Evolutionary conservation across 2,113 vertebrate species (phyloP).

Genomic region (Pseudonaja textilis): DNA sequence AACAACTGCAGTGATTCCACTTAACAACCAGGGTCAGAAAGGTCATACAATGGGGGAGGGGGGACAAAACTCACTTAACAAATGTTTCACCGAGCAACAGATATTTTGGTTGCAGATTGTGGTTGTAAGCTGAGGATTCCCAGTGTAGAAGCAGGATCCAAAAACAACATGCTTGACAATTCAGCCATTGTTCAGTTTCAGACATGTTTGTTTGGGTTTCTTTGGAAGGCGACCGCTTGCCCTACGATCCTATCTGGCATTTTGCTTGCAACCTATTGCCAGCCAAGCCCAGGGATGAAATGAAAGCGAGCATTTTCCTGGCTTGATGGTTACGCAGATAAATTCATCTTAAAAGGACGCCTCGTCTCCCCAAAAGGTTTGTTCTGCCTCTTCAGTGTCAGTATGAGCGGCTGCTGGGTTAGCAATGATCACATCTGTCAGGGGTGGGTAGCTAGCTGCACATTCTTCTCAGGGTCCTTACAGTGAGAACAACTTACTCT

Average conservation of each 20-base stretch:
- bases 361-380: background rate
- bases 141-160: background rate
- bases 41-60: background rate
- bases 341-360: background rate
- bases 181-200: background rate
- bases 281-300: background rate
- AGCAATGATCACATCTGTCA: conserved; percentile 8
- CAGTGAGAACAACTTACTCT: background rate
- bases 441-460: background rate
- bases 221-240: background rate
- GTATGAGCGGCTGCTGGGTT: background rate
- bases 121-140: background rate
- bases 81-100: background rate
- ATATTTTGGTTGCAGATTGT: background rate
- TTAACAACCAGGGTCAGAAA: background rate
- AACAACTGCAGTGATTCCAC: background rate
- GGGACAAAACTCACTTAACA: background rate
- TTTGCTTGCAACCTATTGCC: background rate
- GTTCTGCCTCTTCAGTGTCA: background rate
- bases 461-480: background rate
- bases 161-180: accelerated
- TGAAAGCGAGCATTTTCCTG: background rate
- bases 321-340: background rate
- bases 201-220: background rate
- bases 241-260: background rate